These are phyloP conservation scores for Papilio helenus DNA, from an alignment of 1,140 invertebrate genomes.

Conservation along the genomic window DNA sequence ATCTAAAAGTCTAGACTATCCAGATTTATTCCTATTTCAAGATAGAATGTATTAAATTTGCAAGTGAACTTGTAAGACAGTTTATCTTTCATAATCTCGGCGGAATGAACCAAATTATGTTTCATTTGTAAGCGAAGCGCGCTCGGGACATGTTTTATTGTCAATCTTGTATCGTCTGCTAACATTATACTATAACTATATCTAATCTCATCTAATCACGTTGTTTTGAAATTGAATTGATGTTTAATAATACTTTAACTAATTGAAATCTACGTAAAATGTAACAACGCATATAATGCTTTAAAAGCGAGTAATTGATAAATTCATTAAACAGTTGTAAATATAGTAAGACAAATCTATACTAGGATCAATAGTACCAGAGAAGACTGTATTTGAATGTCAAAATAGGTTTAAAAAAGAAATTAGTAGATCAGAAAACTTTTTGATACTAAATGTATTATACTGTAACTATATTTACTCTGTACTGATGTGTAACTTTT, in stretches of 20 bases:
- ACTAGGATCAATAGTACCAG: too few species aligned
- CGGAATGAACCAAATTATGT: constrained; percentile 22
- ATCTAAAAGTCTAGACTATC: constrained; percentile 15
- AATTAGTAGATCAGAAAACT: too few species aligned
- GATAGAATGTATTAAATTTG: not conserved
- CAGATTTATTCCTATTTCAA: not conserved
- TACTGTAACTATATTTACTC: not conserved
- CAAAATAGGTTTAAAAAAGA: too few species aligned
- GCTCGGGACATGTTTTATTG: constrained; percentile 9
- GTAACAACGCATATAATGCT: not conserved
- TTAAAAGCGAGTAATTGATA: too few species aligned
- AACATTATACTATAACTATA: not conserved
- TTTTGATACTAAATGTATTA: not conserved
- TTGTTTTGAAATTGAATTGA: not conserved
- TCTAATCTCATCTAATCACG: not conserved
- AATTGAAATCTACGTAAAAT: too few species aligned
- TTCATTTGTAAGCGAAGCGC: constrained; percentile 19
- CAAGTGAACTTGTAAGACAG: not conserved
- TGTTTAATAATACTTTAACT: too few species aligned
- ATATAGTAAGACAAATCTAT: too few species aligned
- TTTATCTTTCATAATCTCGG: constrained; percentile 21
- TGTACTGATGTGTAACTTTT: not conserved
- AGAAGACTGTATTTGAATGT: too few species aligned
- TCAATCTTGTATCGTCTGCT: constrained; percentile 3
- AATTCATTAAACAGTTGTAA: too few species aligned